Conservation (phyloP, 2,113 vertebrate species). For the Sinocyclocheilus grahami region DNA sequence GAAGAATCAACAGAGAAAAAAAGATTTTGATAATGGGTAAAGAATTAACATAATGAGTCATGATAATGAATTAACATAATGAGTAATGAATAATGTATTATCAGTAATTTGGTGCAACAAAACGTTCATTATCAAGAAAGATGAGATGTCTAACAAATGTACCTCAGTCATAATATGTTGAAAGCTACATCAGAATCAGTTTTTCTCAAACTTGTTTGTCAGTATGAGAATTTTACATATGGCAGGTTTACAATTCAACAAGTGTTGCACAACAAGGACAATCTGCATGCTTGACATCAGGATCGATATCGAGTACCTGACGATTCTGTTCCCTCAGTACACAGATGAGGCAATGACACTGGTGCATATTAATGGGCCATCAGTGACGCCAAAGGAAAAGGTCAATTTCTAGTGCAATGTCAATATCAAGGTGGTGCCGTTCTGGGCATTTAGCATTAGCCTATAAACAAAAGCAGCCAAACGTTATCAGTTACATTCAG, state of each 20-base stretch:
- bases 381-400: background rate
- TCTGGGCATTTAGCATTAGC: background rate
- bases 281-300: background rate
- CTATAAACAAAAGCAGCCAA: slow-evolving; percentile 1
- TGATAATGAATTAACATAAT: slow-evolving; percentile 14
- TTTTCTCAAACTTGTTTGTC: background rate
- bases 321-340: background rate
- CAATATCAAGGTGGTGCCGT: background rate
- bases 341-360: background rate
- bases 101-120: slow-evolving; percentile 4
- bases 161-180: background rate
- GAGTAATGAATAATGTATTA: slow-evolving; percentile 16
- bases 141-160: background rate
- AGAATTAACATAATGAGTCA: slow-evolving; percentile 11
- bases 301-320: background rate
- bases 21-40: background rate
- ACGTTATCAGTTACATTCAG: background rate
- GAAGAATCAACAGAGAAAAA: background rate
- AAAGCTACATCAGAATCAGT: background rate
- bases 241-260: slow-evolving; percentile 3
- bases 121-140: background rate
- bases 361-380: slow-evolving; percentile 26
- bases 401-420: background rate
- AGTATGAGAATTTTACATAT: background rate
- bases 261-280: background rate